phyloP scores from a whole-genome alignment of 64 coral and sea anemone genomes.

The Dendronephthya gigantea region DNA sequence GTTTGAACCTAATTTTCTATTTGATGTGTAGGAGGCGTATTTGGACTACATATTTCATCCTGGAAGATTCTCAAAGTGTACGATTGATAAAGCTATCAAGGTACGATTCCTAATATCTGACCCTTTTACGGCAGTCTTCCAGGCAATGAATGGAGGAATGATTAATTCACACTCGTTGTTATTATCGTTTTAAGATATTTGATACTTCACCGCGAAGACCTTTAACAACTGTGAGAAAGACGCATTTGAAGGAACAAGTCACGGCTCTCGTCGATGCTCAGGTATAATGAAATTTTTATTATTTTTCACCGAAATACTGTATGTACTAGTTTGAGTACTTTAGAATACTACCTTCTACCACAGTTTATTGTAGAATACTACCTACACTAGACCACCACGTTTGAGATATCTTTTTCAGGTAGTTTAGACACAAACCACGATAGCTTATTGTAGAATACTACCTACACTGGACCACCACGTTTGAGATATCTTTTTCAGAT shows the following conservation, averaged over 20 bases:
- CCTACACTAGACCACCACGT: too few species aligned
- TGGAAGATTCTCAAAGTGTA: constrained; percentile 63
- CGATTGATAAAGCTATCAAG: constrained; percentile 80
- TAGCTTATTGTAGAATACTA: too few species aligned
- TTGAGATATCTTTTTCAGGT: too few species aligned
- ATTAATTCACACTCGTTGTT: neutral
- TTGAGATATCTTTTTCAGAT: too few species aligned
- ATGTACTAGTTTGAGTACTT: too few species aligned
- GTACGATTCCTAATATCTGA: neutral
- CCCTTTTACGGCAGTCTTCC: too few species aligned
- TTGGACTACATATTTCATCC: constrained; percentile 68
- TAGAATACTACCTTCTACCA: too few species aligned
- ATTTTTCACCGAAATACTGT: too few species aligned
- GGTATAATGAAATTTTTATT: constrained; percentile 30
- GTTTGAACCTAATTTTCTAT: neutral
- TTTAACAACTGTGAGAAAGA: constrained; percentile 29
- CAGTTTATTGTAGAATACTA: too few species aligned
- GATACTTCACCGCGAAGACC: constrained; percentile 1
- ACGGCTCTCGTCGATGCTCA: constrained; percentile 70
- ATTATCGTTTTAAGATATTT: constrained; percentile 36
- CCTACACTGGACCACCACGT: too few species aligned
- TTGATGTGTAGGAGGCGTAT: constrained; percentile 62
- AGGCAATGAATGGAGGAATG: neutral
- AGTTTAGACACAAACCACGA: too few species aligned
- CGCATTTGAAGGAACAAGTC: constrained; percentile 54